phyloP scores from a whole-genome alignment of 2,113 vertebrate species.

The Sebastes schlegelii region DNA sequence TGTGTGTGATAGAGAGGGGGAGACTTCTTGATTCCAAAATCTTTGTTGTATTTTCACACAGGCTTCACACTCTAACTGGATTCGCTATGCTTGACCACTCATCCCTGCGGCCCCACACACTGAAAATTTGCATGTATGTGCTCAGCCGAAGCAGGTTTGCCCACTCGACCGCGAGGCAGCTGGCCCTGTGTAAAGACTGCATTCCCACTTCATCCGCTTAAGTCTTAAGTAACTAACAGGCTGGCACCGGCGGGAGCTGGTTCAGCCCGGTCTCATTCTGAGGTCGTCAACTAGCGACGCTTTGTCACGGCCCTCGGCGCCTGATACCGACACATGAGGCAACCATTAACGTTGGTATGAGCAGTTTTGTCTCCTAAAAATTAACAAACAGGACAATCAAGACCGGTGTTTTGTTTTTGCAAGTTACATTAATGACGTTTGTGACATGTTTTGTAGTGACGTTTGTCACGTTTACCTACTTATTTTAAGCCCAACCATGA shows the following conservation, averaged over 20 bases:
- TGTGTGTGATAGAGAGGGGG: slow-evolving; percentile 14
- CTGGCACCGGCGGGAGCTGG: not conserved
- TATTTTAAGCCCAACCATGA: no score
- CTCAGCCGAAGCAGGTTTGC: slow-evolving; percentile 20
- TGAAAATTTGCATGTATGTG: slow-evolving; percentile 20
- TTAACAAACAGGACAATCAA: no score
- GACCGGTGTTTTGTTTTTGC: no score
- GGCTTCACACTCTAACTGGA: slow-evolving; percentile 6
- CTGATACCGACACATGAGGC: no score
- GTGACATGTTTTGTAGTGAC: no score
- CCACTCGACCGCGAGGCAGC: slow-evolving; percentile 4
- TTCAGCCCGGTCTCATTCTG: not conserved
- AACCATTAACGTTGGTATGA: no score
- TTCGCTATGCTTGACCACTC: slow-evolving; percentile 35
- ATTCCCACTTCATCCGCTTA: slow-evolving; percentile 6
- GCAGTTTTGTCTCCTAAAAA: no score
- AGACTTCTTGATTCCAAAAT: slow-evolving; percentile 38
- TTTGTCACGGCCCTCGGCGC: not conserved
- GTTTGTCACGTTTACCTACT: no score
- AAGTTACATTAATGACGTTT: no score
- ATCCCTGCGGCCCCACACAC: not conserved
- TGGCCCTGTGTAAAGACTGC: slow-evolving; percentile 22
- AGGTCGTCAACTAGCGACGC: not conserved
- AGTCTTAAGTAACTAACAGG: not conserved
- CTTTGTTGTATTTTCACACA: slow-evolving; percentile 33